A percentile compares a stretch with the other conserved stretches of the same genome.
Conservation (phyloP, 2,888 invertebrate species). For the Gandaritis pyraliata region DNA sequence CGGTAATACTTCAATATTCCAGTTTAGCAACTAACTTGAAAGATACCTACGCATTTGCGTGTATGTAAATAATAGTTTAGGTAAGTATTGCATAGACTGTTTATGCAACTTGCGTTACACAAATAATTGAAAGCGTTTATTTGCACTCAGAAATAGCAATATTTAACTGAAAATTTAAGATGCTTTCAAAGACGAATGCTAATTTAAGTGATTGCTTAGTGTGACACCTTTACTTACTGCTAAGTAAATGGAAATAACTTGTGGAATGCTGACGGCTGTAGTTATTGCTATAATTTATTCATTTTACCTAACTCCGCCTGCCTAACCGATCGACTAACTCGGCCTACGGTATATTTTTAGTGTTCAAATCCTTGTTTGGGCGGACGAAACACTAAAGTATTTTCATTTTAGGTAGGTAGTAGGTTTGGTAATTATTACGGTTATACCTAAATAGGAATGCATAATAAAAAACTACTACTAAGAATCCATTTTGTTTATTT, state of each 20-base stretch:
- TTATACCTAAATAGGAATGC: too few species aligned
- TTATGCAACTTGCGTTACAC: slow-evolving; percentile 24
- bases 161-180: slow-evolving; percentile 14
- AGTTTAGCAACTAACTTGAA: slow-evolving; percentile 19
- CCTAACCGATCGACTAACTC: background rate
- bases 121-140: slow-evolving; percentile 21
- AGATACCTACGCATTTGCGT: slow-evolving; percentile 19
- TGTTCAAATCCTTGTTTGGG: too few species aligned
- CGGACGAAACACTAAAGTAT: too few species aligned
- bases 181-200: slow-evolving; percentile 12
- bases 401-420: too few species aligned
- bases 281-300: background rate
- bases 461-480: too few species aligned
- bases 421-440: too few species aligned
- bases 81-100: slow-evolving; percentile 18
- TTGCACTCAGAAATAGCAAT: slow-evolving; percentile 21
- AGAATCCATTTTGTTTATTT: too few species aligned
- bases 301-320: background rate
- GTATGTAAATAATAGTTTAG: slow-evolving; percentile 16
- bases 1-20: slow-evolving; percentile 7
- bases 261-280: background rate
- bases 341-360: background rate
- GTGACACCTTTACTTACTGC: slow-evolving; percentile 3
- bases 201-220: slow-evolving; percentile 12
- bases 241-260: slow-evolving; percentile 14